phyloP scores from a whole-genome alignment of 2,888 invertebrate genomes.

The Hirtodrosophila trivittata region DNA sequence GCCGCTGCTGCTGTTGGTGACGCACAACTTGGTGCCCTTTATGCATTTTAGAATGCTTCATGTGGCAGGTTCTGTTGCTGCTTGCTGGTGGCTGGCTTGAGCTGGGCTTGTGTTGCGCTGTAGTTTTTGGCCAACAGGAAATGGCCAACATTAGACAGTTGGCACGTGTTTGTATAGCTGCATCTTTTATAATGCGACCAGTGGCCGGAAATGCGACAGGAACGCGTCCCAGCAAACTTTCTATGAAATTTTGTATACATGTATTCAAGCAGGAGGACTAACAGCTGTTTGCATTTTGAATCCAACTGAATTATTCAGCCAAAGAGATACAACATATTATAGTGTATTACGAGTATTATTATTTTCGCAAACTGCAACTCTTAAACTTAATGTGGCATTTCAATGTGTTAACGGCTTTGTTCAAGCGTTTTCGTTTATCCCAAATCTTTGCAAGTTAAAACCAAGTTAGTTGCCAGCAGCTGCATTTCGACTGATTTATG shows the following conservation, averaged over 20 bases:
- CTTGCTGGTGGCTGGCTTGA: not conserved
- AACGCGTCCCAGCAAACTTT: slow-evolving; percentile 28
- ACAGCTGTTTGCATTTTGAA: not conserved
- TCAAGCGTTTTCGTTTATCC: slow-evolving; percentile 10
- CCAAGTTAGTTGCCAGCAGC: slow-evolving; percentile 20
- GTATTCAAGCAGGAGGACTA: not conserved
- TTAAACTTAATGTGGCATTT: slow-evolving; percentile 5
- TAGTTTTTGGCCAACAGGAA: slow-evolving; percentile 71
- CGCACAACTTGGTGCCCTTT: slow-evolving; percentile 62
- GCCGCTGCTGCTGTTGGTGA: slow-evolving; percentile 50
- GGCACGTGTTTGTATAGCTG: slow-evolving; percentile 65
- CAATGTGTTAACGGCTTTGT: slow-evolving; percentile 6
- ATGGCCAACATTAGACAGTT: slow-evolving; percentile 75
- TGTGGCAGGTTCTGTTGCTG: slow-evolving; percentile 9
- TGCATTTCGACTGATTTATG: slow-evolving; percentile 34
- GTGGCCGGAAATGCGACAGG: slow-evolving; percentile 68
- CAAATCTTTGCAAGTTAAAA: slow-evolving; percentile 6
- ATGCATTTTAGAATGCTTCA: slow-evolving; percentile 62
- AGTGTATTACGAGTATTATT: too few species aligned
- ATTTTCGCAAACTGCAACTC: not conserved
- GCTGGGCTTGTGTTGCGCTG: slow-evolving; percentile 32
- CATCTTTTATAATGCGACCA: slow-evolving; percentile 43
- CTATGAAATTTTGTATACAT: slow-evolving; percentile 15
- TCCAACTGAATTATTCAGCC: too few species aligned
- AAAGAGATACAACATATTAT: not conserved